Base-by-base conservation (phyloP, 2,888 invertebrate species). In the Eilema griseolum region DNA sequence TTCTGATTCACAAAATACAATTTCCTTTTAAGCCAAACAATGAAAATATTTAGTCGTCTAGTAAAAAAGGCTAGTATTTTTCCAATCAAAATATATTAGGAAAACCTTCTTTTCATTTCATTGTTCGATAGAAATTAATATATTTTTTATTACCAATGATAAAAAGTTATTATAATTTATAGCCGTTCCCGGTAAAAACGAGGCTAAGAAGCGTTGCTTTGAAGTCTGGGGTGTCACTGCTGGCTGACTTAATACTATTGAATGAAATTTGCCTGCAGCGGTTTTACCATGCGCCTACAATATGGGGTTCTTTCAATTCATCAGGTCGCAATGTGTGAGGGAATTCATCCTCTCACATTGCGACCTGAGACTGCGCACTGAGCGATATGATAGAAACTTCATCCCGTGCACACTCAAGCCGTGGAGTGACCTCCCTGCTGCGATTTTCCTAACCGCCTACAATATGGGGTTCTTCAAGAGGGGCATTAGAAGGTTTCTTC, bases 121-220 rank as follows among this genome's bases (percentile, higher is more conserved):
- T 75, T 28, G 31, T 59, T 64, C 66, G 52, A 24, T 11, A 61
- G 61, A 41, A 66, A 65, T 72, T 69, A 60, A 52, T 52, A 68
- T 69, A 63, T 66, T 64, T 69, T 70, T 70, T 67, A 59, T 72
- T 52, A 28, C 23, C 41, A n/a, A 67, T 70, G 52, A 73, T 69
- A 71, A 71, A 77, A 76, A 76, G 64, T 67, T 71, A 76, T 73
- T 68, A 67, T 7, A 71, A 73, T 72, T 73, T 79, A 66, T 61
- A 67, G 57, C 64, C 61, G 41, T 64, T 28, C 28, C 62, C 23
- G 61, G 67, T n/a, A n/a, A 52, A 52, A 63, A 64, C 57, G 52
- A 69, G 67, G 59, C 16, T 65, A 56, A 68, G 68, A 70, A 69
- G 70, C 24, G 65, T 71, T 56, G 52, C 24, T 3, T 62, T 66